Conservation (phyloP, 2,888 invertebrate species). For the Oasisia sp. region DNA sequence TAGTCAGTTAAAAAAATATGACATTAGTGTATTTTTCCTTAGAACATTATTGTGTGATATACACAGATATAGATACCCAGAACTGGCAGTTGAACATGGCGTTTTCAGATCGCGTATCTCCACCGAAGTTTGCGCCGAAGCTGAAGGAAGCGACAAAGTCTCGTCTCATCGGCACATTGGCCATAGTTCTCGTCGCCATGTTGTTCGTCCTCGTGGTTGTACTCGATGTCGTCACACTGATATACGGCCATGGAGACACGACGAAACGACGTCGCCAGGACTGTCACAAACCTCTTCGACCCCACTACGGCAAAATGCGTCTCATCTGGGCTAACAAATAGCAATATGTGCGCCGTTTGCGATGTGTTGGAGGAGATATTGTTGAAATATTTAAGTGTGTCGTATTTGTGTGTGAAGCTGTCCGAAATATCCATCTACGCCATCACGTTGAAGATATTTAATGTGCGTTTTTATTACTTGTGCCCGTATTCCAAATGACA, state of each 20-base stretch:
- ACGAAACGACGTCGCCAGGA: not conserved
- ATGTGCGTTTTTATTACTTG: too few species aligned
- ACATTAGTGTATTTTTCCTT: too few species aligned
- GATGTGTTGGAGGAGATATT: not conserved
- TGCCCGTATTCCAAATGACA: too few species aligned
- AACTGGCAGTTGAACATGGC: too few species aligned
- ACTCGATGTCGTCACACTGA: not conserved
- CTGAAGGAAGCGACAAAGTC: not conserved
- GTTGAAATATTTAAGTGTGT: not conserved
- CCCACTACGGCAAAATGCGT: not conserved
- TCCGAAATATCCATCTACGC: too few species aligned
- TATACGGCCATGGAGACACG: not conserved
- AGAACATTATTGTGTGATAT: too few species aligned
- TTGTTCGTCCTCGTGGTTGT: not conserved
- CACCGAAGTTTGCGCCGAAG: not conserved
- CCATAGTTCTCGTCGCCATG: not conserved
- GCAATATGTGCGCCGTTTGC: not conserved
- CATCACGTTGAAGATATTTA: too few species aligned
- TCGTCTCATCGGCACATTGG: not conserved
- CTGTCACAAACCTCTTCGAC: conserved; percentile 4
- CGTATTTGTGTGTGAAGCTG: not conserved
- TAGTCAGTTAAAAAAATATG: too few species aligned
- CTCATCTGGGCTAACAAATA: not conserved
- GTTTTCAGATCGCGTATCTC: not conserved
- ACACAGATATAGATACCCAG: too few species aligned